Evolutionary conservation across 2,797 vertebrate genomes (phyloP).

Genomic region (Cryptoprocta ferox): DNA sequence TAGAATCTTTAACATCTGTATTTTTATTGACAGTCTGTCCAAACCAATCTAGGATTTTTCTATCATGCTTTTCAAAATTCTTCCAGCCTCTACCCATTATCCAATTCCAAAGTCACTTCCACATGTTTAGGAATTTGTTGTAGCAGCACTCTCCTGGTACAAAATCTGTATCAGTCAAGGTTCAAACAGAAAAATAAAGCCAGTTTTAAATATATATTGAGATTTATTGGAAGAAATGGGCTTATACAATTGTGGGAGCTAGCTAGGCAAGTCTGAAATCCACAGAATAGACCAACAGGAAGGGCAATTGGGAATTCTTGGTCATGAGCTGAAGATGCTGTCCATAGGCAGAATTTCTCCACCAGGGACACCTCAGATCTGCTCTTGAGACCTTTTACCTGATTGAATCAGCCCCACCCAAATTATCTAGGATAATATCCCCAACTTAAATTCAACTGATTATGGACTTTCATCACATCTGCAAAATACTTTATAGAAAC

Average conservation of each 20-base stretch:
- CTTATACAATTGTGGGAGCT: neutral
- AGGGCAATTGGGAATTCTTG: neutral
- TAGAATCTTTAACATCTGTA: neutral
- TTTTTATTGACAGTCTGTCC: neutral
- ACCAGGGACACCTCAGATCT: neutral
- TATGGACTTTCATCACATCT: neutral
- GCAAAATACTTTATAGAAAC: slow-evolving; percentile 2
- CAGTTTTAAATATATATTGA: neutral
- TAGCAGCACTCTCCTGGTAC: neutral
- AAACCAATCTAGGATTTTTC: neutral
- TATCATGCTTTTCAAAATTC: neutral
- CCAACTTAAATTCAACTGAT: slow-evolving; percentile 1
- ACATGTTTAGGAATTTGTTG: neutral
- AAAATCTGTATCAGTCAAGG: slow-evolving; percentile 24
- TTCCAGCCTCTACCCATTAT: neutral
- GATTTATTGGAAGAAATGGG: slow-evolving; percentile 5
- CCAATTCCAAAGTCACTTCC: neutral
- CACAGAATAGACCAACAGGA: neutral
- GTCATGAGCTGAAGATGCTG: neutral
- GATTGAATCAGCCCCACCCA: neutral
- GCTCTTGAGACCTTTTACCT: neutral
- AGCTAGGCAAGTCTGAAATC: neutral
- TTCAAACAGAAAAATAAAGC: neutral
- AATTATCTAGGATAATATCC: neutral
- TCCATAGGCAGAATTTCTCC: neutral